Evolutionary conservation across 2,888 invertebrate genomes (phyloP), one percentile per base, ranked within the genome.

Genomic region (Conus canariensis): DNA sequence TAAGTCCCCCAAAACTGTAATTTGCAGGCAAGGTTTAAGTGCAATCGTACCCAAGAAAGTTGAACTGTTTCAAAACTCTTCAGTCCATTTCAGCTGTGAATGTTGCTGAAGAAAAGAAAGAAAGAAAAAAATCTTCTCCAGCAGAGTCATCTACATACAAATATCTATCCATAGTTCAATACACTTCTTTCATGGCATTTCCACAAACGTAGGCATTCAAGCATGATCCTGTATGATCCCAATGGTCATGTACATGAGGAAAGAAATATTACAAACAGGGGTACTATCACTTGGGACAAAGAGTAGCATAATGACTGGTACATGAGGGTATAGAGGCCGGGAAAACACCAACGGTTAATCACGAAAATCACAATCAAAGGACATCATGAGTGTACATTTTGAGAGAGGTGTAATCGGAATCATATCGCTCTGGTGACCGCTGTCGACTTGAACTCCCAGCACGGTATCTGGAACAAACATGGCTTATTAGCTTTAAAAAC

Each of bases 341-440:
- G 74, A 45, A 85, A 70, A 59, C 9, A n/a, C 25, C 25, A 60
- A 14, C 12, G 19, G 30, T 64, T 64, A 14, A 16, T 6, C 12
- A 16, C 64, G 16, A 64, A 25, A 77, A 19, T 19, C 19, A 12
- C 77, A 58, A 92, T 94, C 93, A 94, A 86, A 94, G 93, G 25
- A 93, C 91, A 85, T 94, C 94, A 12, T 92, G 92, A 77, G 92
- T 91, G 86, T 93, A 93, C 90, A 91, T 90, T 92, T 93, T 94
- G 90, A 92, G 90, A 45, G 92, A 90, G 16, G 93, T 93, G 25
- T 93, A 94, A 6, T 94, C 94, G 19, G 92, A 90, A 14, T 93
- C 91, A 88, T 93, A 94, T 80, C 94, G 91, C 19, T 93, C 93
- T 14, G 94, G 94, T n/a, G 94, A 93, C 60, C 92, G 90, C 45